Evolutionary conservation across 1,140 invertebrate species (phyloP).

Genomic region (Plodia interpunctella): DNA sequence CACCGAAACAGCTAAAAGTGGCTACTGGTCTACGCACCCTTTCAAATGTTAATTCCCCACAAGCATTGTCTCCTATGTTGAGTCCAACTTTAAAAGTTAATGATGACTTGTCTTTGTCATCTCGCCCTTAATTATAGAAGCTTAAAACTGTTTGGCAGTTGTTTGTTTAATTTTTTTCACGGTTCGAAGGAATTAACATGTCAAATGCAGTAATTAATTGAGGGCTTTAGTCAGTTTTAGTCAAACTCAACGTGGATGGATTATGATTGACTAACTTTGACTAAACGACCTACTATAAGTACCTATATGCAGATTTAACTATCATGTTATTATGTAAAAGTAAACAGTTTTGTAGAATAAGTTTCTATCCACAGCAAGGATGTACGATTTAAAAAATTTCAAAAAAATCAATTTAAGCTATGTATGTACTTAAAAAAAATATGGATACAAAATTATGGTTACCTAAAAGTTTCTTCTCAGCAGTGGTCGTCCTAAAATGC

Average conservation of each 20-base stretch:
- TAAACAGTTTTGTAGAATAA: too few relatives aligned
- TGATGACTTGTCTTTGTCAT: neutral
- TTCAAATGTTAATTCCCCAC: conserved; percentile 52
- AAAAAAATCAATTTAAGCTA: too few relatives aligned
- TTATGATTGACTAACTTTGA: neutral
- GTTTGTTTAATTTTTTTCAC: conserved; percentile 1
- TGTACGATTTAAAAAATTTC: too few relatives aligned
- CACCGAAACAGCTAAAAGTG: conserved; percentile 21
- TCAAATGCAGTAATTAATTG: neutral
- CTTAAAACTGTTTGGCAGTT: neutral
- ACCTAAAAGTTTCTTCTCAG: too few relatives aligned
- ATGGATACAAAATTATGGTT: too few relatives aligned
- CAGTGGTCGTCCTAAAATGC: too few relatives aligned
- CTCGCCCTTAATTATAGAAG: neutral
- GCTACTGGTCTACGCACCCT: conserved; percentile 55
- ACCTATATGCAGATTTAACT: too few relatives aligned
- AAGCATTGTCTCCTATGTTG: neutral
- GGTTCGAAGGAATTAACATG: neutral
- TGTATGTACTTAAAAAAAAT: too few relatives aligned
- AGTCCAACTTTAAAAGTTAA: neutral
- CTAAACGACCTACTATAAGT: too few relatives aligned
- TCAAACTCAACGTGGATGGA: neutral
- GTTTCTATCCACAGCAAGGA: too few relatives aligned
- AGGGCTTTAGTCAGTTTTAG: neutral
- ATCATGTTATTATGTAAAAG: too few relatives aligned